Evolutionary conservation across 2,113 vertebrate species (phyloP).

Genomic region (Globicephala melas): DNA sequence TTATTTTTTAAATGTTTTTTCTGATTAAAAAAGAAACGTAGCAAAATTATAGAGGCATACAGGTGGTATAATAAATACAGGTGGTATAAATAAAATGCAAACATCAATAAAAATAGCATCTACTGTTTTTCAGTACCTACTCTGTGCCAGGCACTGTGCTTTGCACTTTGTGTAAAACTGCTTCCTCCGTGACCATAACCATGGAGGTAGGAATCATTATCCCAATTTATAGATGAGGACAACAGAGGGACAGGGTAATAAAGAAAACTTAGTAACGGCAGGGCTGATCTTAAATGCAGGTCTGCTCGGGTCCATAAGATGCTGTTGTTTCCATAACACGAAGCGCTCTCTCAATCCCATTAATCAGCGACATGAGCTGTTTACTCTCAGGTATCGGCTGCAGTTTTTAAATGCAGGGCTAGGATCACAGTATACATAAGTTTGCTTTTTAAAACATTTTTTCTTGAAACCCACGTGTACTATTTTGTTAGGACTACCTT

Average conservation of each 20-base stretch:
- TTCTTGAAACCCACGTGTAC: background rate
- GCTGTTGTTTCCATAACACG: background rate
- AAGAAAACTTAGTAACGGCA: background rate
- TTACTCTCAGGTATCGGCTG: background rate
- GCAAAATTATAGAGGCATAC: background rate
- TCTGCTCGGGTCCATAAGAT: background rate
- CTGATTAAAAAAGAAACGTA: background rate
- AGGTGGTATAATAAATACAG: background rate
- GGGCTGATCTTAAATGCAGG: background rate
- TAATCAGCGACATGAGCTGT: rapidly evolving
- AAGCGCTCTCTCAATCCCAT: background rate
- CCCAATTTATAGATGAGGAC: background rate
- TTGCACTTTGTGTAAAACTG: background rate
- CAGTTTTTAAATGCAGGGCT: background rate
- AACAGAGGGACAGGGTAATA: background rate
- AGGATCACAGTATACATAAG: background rate
- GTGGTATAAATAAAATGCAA: background rate
- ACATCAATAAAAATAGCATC: background rate
- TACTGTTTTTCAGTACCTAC: background rate
- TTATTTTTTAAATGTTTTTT: background rate
- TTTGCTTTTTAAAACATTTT: background rate
- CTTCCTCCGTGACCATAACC: background rate
- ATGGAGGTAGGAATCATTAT: background rate
- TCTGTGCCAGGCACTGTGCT: background rate
- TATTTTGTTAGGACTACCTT: background rate